phyloP scores from a whole-genome alignment of 2,888 invertebrate genomes.

The Diarsia rubi region DNA sequence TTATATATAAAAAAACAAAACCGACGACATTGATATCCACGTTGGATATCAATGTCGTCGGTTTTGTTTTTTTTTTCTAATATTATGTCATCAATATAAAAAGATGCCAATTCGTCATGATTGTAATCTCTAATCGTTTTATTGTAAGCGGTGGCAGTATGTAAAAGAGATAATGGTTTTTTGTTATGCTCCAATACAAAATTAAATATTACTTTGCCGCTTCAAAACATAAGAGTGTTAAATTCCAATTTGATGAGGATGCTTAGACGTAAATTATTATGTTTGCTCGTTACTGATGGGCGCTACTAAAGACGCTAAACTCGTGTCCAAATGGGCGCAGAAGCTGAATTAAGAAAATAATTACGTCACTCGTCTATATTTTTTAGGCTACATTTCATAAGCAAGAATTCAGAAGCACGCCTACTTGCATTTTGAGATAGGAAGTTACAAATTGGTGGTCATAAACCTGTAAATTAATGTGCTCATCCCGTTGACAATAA shows the following conservation, averaged over 20 bases:
- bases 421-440: constrained; percentile 66
- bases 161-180: constrained; percentile 11
- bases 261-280: not conserved
- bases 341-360: too few relatives aligned
- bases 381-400: constrained; percentile 19
- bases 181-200: constrained; percentile 13
- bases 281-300: not conserved
- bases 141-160: constrained; percentile 23
- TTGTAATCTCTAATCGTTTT: constrained; percentile 38
- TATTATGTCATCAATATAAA: constrained; percentile 42
- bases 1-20: too few relatives aligned
- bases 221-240: not conserved
- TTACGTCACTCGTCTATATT: not conserved
- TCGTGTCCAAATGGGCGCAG: not conserved
- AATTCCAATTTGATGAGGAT: constrained; percentile 5
- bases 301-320: not conserved
- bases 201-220: not conserved
- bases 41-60: not conserved
- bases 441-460: constrained; percentile 68
- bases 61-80: not conserved
- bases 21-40: too few relatives aligned
- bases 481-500: constrained; percentile 61
- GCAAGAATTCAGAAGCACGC: constrained; percentile 42
- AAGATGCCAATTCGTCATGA: constrained; percentile 23
- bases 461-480: constrained; percentile 65